Percentiles rank a stretch among this genome's conserved stretches.
Conservation (phyloP, 2,888 invertebrate species). For the Scaptomyza parva region DNA sequence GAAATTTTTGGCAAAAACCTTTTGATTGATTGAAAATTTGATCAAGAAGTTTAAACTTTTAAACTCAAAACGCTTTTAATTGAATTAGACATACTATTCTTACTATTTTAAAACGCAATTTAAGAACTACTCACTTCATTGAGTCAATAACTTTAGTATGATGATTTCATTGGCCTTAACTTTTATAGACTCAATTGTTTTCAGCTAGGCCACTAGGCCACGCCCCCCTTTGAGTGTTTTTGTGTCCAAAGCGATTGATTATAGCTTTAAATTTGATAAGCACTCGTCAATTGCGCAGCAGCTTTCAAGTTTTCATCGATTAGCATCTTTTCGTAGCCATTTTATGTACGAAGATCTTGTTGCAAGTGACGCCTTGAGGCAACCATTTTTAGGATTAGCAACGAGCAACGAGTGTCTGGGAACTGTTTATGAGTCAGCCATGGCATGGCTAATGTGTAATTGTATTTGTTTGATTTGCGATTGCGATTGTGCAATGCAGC, state of each 20-base stretch:
- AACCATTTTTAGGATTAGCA: conserved; percentile 58
- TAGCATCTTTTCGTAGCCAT: conserved; percentile 23
- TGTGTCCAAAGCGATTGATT: conserved; percentile 26
- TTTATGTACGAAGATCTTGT: conserved; percentile 20
- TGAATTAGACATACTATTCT: too few species aligned
- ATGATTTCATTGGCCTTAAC: background rate
- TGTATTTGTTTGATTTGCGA: conserved; percentile 27
- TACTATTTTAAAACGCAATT: too few species aligned
- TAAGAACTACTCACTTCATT: background rate
- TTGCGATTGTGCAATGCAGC: conserved; percentile 54
- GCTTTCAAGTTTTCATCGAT: conserved; percentile 23
- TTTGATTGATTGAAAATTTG: too few species aligned
- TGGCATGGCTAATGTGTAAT: background rate
- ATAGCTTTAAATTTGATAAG: conserved; percentile 33
- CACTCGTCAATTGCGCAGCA: conserved; percentile 35
- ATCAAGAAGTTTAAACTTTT: background rate
- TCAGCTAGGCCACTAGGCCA: conserved; percentile 6
- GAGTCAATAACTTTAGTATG: background rate
- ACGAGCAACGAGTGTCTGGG: conserved; percentile 24
- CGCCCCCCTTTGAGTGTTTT: conserved; percentile 22
- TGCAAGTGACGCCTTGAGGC: conserved; percentile 60
- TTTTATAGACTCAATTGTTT: background rate
- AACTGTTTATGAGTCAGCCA: conserved; percentile 30
- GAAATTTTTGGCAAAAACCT: too few species aligned
- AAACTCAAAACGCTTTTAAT: background rate